These are phyloP conservation scores for Cricetomys ansorgei DNA, from an alignment of 2,113 vertebrate species.

Conservation along the genomic window DNA sequence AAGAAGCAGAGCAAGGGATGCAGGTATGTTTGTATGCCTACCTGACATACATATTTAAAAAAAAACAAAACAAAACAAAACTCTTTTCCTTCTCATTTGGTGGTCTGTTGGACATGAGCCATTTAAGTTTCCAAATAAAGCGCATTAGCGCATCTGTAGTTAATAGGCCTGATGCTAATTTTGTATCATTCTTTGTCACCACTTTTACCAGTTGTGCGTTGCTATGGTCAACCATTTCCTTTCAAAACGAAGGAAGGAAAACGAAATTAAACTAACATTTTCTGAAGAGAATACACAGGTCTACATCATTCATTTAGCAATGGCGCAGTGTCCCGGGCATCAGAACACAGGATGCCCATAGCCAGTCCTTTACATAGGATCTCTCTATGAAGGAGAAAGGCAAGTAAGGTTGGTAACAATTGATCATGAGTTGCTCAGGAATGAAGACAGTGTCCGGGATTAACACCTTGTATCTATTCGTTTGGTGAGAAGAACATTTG, in stretches of 20 bases:
- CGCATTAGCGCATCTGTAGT: background rate
- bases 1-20: background rate
- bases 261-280: background rate
- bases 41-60: background rate
- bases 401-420: background rate
- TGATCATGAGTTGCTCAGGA: constrained; percentile 12
- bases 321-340: background rate
- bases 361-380: background rate
- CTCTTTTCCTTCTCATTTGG: background rate
- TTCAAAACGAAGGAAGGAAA: background rate
- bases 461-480: constrained; percentile 55
- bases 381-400: background rate
- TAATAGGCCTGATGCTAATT: background rate
- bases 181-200: background rate
- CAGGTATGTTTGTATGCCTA: background rate
- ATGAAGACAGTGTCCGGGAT: constrained; percentile 44
- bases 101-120: background rate
- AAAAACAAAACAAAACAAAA: background rate
- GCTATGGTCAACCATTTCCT: background rate
- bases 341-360: background rate
- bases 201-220: background rate
- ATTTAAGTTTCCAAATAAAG: constrained; percentile 23
- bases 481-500: constrained; percentile 56
- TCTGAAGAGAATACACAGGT: constrained; percentile 12
- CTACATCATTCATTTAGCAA: background rate